phyloP scores from a whole-genome alignment of 2,888 invertebrate species.

The Platycheirus rosarum region DNA sequence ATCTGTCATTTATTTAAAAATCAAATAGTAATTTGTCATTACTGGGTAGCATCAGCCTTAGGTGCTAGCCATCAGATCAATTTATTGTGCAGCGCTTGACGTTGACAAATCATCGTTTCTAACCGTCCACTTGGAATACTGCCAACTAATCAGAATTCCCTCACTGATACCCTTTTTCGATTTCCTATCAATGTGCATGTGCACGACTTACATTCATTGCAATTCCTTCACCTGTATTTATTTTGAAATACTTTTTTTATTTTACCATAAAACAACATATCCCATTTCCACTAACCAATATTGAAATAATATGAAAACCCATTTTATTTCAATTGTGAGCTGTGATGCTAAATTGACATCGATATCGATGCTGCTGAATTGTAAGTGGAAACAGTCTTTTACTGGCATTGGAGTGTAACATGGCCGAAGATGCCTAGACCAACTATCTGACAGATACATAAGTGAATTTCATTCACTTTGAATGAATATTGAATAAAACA shows the following conservation, averaged over 20 bases:
- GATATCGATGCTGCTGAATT: not conserved
- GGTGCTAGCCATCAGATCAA: conserved; percentile 41
- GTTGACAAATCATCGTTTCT: conserved; percentile 30
- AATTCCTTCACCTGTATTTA: too few relatives aligned
- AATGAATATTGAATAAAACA: too few relatives aligned
- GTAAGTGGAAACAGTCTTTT: not conserved
- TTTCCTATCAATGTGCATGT: too few relatives aligned
- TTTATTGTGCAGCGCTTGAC: conserved; percentile 30
- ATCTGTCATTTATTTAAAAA: conserved; percentile 31
- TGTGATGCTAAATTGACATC: not conserved
- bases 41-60: not conserved
- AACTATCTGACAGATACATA: not conserved
- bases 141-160: not conserved
- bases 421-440: too few relatives aligned
- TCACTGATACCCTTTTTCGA: not conserved
- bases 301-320: not conserved
- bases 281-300: not conserved
- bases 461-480: too few relatives aligned
- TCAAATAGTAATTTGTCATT: conserved; percentile 41
- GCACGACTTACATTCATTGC: too few relatives aligned
- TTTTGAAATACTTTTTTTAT: not conserved
- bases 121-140: not conserved
- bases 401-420: too few relatives aligned
- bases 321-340: not conserved
- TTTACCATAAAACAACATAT: not conserved